Conservation (phyloP, 2,797 vertebrate species). For the Picus viridis region DNA sequence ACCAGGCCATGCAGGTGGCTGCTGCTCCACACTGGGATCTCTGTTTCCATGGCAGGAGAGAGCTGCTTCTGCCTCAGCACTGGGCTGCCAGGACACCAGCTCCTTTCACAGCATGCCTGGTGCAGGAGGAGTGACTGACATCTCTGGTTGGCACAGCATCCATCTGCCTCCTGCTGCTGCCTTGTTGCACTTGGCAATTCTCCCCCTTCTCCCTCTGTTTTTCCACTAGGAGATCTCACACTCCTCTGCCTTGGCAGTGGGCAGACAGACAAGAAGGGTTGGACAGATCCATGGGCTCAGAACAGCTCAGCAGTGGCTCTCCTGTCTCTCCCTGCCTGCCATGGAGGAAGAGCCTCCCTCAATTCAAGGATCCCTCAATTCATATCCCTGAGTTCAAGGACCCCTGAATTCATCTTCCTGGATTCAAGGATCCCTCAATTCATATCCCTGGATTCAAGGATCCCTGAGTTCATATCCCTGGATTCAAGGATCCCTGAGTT, state of each 20-base stretch:
- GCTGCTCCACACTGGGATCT: not conserved
- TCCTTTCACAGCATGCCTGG: not conserved
- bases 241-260: not conserved
- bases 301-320: not conserved
- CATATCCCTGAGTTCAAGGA: too few relatives aligned
- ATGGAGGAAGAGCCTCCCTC: not conserved
- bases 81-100: not conserved
- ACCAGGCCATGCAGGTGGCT: not conserved
- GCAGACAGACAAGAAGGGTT: not conserved
- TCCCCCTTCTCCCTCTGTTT: slow-evolving; percentile 19
- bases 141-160: not conserved
- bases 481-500: too few relatives aligned
- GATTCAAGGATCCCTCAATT: too few relatives aligned
- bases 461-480: too few relatives aligned
- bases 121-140: not conserved
- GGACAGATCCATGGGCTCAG: not conserved
- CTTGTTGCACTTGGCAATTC: slow-evolving; percentile 12
- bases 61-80: not conserved
- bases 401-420: too few relatives aligned
- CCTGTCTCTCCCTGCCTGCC: not conserved
- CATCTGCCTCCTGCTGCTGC: not conserved
- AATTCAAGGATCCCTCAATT: too few relatives aligned
- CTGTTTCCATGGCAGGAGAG: not conserved
- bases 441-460: too few relatives aligned
- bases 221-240: slow-evolving; percentile 6